Percentiles rank a stretch among this genome's conserved stretches.
Evolutionary conservation across 1,140 invertebrate genomes (phyloP).

Genomic region (Drosophila trapezifrons): DNA sequence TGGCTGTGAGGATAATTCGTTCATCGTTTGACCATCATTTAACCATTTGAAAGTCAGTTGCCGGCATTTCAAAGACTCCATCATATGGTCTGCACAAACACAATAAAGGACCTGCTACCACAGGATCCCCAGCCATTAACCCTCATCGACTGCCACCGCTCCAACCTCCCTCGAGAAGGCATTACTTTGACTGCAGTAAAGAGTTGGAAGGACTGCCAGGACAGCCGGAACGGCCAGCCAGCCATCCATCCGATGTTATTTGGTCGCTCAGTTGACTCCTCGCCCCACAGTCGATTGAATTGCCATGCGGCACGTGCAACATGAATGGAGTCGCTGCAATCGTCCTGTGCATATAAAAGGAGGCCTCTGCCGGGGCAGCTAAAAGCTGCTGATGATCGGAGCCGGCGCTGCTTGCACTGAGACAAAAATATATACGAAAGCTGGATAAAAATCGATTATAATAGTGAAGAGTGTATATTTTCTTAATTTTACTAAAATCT

Average conservation of each 20-base stretch:
- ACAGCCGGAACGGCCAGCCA: constrained; percentile 10
- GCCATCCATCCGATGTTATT: constrained; percentile 47
- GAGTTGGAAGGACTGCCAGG: constrained; percentile 25
- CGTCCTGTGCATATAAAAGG: constrained; percentile 49
- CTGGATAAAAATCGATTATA: neutral
- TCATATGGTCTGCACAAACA: constrained; percentile 48
- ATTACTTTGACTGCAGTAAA: constrained; percentile 52
- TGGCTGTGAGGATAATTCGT: constrained; percentile 29
- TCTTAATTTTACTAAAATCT: too few species aligned
- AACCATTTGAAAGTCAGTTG: constrained; percentile 47
- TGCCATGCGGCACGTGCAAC: constrained; percentile 65
- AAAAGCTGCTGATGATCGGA: constrained; percentile 68
- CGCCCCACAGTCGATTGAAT: constrained; percentile 57
- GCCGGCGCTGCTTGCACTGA: constrained; percentile 4
- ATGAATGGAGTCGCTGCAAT: constrained; percentile 41
- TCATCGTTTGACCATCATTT: constrained; percentile 47
- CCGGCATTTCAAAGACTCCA: constrained; percentile 26
- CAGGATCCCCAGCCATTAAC: constrained; percentile 29
- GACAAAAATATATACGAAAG: neutral
- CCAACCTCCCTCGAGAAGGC: neutral
- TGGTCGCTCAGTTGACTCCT: constrained; percentile 43
- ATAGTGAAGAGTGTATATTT: neutral
- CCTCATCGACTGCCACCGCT: neutral
- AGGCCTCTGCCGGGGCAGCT: constrained; percentile 58
- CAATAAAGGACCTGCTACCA: constrained; percentile 36